Conservation (phyloP, 2,113 vertebrate species). For the Clinocottus analis region DNA sequence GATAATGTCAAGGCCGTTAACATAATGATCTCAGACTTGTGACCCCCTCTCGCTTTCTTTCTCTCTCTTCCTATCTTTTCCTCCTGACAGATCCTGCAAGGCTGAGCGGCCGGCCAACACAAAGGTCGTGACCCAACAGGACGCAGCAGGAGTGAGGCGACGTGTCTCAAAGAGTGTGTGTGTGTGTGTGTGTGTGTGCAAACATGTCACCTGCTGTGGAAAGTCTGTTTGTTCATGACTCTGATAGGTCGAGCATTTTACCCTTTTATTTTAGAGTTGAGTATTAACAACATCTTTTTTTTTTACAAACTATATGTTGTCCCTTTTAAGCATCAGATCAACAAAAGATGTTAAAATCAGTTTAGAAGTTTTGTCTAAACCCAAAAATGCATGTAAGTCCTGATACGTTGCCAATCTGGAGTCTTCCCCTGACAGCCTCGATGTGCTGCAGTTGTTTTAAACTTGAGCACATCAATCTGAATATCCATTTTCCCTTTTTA, state of each 20-base stretch:
- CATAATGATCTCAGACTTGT: slow-evolving; percentile 26
- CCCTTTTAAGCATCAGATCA: not conserved
- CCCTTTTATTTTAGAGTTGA: slow-evolving; percentile 5
- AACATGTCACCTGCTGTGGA: slow-evolving; percentile 10
- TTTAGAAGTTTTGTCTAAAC: not conserved
- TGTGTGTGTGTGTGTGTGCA: too few relatives aligned
- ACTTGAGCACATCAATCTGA: not conserved
- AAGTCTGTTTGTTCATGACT: slow-evolving; percentile 15
- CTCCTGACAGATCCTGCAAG: slow-evolving; percentile 51
- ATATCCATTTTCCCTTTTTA: not conserved
- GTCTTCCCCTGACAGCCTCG: slow-evolving; percentile 1
- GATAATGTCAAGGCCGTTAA: slow-evolving; percentile 6
- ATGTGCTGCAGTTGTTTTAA: not conserved
- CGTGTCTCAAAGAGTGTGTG: slow-evolving; percentile 16
- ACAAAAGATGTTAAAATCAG: not conserved
- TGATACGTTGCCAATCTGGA: not conserved
- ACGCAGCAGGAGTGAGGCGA: slow-evolving; percentile 64
- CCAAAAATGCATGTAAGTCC: not conserved
- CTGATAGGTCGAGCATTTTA: not conserved
- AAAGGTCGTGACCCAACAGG: slow-evolving; percentile 46
- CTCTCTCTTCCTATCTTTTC: not conserved
- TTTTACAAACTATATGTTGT: too few relatives aligned
- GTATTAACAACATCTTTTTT: not conserved
- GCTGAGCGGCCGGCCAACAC: slow-evolving; percentile 40
- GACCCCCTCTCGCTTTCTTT: slow-evolving; percentile 14